Evolutionary conservation across 2,113 vertebrate species (phyloP).

Genomic region (Paedocypris sp.): DNA sequence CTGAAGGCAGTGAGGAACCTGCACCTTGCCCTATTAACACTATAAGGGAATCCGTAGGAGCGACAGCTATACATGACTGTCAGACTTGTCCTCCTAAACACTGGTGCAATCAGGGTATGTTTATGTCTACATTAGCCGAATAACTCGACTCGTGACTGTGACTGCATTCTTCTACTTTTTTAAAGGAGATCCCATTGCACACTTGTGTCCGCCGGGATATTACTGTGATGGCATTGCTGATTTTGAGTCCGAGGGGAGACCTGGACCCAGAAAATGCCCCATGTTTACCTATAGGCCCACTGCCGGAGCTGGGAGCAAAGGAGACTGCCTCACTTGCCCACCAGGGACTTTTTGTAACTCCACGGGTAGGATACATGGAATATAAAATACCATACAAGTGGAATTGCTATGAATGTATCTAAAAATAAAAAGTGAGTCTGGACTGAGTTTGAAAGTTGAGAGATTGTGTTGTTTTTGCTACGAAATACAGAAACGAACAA

Average conservation of each 20-base stretch:
- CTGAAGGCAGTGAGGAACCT: constrained; percentile 63
- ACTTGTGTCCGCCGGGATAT: constrained; percentile 66
- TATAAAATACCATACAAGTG: not conserved
- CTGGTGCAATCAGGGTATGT: constrained; percentile 64
- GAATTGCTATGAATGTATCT: too few species aligned
- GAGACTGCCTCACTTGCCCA: constrained; percentile 70
- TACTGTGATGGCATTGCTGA: constrained; percentile 67
- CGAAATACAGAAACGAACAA: too few species aligned
- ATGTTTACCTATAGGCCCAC: constrained; percentile 59
- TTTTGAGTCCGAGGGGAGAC: constrained; percentile 34
- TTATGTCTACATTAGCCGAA: not conserved
- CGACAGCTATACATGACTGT: constrained; percentile 63
- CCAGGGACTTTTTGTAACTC: constrained; percentile 66
- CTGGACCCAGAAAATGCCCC: constrained; percentile 67
- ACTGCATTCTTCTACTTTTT: not conserved
- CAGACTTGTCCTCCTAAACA: constrained; percentile 64
- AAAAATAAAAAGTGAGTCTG: too few species aligned
- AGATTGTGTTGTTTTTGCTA: too few species aligned
- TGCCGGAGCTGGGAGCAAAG: constrained; percentile 60
- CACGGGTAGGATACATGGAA: constrained; percentile 53
- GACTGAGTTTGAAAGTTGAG: too few species aligned
- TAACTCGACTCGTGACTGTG: not conserved
- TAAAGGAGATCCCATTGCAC: constrained; percentile 58
- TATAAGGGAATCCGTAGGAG: constrained; percentile 55
- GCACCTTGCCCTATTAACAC: constrained; percentile 69